Evolutionary conservation across 2,888 invertebrate genomes (phyloP).

Genomic region (Lutraria lutraria): DNA sequence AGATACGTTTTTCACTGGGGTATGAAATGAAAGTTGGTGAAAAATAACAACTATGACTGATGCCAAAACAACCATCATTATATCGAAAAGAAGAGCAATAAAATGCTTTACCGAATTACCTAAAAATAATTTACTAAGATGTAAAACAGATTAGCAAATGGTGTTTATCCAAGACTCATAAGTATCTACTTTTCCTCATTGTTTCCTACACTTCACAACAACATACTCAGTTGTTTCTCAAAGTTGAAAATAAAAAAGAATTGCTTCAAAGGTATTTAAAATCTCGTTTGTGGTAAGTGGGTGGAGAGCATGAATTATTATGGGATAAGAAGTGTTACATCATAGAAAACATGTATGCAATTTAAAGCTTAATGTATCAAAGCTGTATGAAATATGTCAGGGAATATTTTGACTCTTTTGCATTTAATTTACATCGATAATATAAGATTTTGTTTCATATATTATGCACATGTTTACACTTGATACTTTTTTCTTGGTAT

Average conservation of each 20-base stretch:
- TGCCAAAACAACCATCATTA: constrained; percentile 41
- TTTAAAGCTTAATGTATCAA: not conserved
- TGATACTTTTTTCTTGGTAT: too few relatives aligned
- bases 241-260: not conserved
- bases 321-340: too few relatives aligned
- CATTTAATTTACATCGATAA: too few relatives aligned
- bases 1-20: constrained; percentile 19
- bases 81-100: constrained; percentile 9
- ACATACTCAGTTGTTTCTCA: not conserved
- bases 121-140: constrained; percentile 37
- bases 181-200: constrained; percentile 1
- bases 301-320: not conserved
- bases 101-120: constrained; percentile 33
- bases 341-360: too few relatives aligned
- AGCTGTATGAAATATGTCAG: not conserved
- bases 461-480: too few relatives aligned
- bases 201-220: not conserved
- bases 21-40: constrained; percentile 37
- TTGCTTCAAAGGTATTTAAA: not conserved
- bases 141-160: constrained; percentile 31
- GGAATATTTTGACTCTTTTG: not conserved
- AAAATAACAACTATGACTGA: constrained; percentile 3
- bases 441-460: too few relatives aligned
- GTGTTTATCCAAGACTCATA: constrained; percentile 32
- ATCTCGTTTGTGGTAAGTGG: not conserved